Percentiles rank a stretch among this genome's conserved stretches.
These are phyloP conservation scores for Lacerta agilis DNA, from an alignment of 2,797 vertebrate genomes.

Conservation along the genomic window DNA sequence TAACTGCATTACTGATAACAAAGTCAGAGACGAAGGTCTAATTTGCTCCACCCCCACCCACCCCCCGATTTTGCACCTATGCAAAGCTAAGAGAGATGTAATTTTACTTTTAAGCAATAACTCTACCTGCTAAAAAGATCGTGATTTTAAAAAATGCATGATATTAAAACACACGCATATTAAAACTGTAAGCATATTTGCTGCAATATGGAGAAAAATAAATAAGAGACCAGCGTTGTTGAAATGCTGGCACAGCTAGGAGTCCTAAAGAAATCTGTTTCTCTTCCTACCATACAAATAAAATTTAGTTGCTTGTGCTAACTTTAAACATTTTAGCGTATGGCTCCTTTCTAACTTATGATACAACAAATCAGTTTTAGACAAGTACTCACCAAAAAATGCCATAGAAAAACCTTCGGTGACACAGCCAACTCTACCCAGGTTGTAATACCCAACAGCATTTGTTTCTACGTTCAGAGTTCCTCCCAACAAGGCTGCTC, in stretches of 20 bases:
- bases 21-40: background rate
- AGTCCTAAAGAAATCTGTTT: background rate
- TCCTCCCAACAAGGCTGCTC: slow-evolving; percentile 76
- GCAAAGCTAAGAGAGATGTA: background rate
- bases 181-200: background rate
- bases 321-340: background rate
- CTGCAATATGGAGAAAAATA: background rate
- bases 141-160: background rate
- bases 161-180: background rate
- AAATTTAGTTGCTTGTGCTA: background rate
- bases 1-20: background rate
- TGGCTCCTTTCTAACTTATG: background rate
- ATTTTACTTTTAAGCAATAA: background rate
- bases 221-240: background rate
- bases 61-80: background rate
- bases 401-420: slow-evolving; percentile 80
- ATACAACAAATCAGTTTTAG: background rate
- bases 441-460: slow-evolving; percentile 76
- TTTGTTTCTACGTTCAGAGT: slow-evolving; percentile 79
- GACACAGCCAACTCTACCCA: slow-evolving; percentile 78
- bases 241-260: background rate
- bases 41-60: background rate
- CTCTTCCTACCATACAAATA: background rate
- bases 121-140: background rate
- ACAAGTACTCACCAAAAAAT: slow-evolving; percentile 75